These are phyloP conservation scores for Craniophora ligustri DNA, from an alignment of 2,888 invertebrate genomes.

Conservation along the genomic window DNA sequence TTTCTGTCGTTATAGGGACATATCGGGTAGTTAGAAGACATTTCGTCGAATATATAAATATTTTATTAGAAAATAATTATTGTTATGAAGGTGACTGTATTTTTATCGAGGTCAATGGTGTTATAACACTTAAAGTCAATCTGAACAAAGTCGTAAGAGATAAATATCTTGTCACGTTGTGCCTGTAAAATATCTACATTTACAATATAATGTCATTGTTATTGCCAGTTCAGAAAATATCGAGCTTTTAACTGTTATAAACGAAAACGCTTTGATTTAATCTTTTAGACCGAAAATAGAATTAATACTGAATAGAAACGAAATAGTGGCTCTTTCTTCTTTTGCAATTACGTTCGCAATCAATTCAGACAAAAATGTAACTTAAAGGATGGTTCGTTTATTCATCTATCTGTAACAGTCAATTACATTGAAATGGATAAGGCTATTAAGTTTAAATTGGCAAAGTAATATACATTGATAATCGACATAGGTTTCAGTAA, in stretches of 20 bases:
- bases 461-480: slow-evolving; percentile 29
- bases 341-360: not conserved
- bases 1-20: slow-evolving; percentile 62
- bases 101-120: slow-evolving; percentile 43
- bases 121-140: slow-evolving; percentile 49
- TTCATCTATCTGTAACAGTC: slow-evolving; percentile 25
- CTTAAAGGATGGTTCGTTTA: slow-evolving; percentile 9
- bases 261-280: slow-evolving; percentile 17
- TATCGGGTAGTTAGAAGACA: slow-evolving; percentile 50
- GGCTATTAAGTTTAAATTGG: slow-evolving; percentile 43
- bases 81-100: slow-evolving; percentile 40
- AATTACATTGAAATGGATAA: slow-evolving; percentile 35
- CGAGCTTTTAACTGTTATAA: slow-evolving; percentile 7
- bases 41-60: slow-evolving; percentile 39
- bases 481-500: slow-evolving; percentile 28
- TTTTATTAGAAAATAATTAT: slow-evolving; percentile 44
- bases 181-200: slow-evolving; percentile 38
- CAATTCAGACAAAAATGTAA: not conserved
- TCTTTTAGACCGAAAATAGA: not conserved
- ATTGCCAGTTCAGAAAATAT: slow-evolving; percentile 32
- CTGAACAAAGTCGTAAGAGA: slow-evolving; percentile 41
- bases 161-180: slow-evolving; percentile 51
- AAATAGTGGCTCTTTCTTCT: not conserved
- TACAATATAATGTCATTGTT: slow-evolving; percentile 25
- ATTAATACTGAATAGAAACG: not conserved